Conservation (phyloP, 2,888 invertebrate genomes). For the Melinaea marsaeus region DNA sequence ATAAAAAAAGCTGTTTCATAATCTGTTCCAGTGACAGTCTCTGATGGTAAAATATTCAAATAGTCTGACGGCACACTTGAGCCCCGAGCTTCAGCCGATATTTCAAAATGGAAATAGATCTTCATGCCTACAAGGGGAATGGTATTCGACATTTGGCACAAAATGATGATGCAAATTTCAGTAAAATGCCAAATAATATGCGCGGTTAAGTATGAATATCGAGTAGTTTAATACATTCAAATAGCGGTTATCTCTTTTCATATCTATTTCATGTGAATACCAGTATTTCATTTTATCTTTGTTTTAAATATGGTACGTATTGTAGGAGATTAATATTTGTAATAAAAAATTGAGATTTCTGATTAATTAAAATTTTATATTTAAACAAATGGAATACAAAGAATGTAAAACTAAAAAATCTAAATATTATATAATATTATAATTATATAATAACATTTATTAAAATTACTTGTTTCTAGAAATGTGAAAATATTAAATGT, state of each 20-base stretch:
- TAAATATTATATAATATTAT: too few relatives aligned
- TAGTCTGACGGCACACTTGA: conserved; percentile 69
- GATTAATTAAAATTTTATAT: too few relatives aligned
- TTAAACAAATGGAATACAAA: too few relatives aligned
- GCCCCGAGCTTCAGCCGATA: conserved; percentile 60
- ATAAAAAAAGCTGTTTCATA: conserved; percentile 49
- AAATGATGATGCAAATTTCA: conserved; percentile 62
- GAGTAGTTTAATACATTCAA: conserved; percentile 30
- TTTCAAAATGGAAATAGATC: conserved; percentile 70
- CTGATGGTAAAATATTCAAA: conserved; percentile 69
- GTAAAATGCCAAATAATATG: conserved; percentile 54
- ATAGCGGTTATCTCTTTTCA: conserved; percentile 23
- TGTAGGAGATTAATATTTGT: too few relatives aligned
- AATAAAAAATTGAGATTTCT: too few relatives aligned
- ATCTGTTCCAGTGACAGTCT: conserved; percentile 54
- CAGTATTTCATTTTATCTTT: conserved; percentile 5
- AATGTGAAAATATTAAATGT: too few relatives aligned
- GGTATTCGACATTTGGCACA: conserved; percentile 64
- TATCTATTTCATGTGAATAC: conserved; percentile 9
- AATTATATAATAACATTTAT: too few relatives aligned
- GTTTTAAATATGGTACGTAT: conserved; percentile 1
- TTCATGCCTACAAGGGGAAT: conserved; percentile 63
- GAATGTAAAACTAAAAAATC: too few relatives aligned
- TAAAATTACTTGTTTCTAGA: too few relatives aligned
- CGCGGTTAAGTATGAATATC: conserved; percentile 57